phyloP scores from a whole-genome alignment of 2,797 vertebrate genomes.

The Dallia pectoralis region DNA sequence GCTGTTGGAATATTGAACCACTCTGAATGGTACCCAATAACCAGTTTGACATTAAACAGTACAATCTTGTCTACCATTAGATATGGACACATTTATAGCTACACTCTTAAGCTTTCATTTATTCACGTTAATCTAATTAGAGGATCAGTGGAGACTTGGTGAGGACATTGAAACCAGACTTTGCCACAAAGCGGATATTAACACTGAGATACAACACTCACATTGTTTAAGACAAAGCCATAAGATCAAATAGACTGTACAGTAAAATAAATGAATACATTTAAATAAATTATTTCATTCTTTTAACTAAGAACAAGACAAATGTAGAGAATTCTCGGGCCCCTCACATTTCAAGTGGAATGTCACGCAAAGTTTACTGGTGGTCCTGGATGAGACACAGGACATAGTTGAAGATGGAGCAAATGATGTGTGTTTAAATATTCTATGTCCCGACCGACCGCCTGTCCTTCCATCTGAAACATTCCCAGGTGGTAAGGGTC shows the following conservation, averaged over 20 bases:
- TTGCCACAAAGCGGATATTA: neutral
- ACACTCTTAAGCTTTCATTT: neutral
- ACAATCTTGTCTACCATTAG: too few species aligned
- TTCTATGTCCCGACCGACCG: neutral
- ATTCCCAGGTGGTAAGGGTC: neutral
- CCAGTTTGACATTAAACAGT: neutral
- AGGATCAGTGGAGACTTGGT: neutral
- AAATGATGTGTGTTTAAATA: slow-evolving; percentile 10
- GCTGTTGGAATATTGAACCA: too few species aligned
- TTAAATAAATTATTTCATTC: neutral
- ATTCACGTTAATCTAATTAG: neutral
- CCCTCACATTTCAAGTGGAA: slow-evolving; percentile 3
- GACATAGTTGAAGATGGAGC: slow-evolving; percentile 14
- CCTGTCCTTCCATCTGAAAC: neutral
- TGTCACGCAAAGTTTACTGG: slow-evolving; percentile 4
- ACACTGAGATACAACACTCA: neutral
- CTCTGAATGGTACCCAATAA: too few species aligned
- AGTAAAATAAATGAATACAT: neutral
- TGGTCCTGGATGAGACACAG: slow-evolving; percentile 4
- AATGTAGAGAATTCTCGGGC: slow-evolving; percentile 3
- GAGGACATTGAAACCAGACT: neutral
- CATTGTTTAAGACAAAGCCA: neutral
- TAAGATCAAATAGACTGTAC: neutral
- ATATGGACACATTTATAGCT: neutral
- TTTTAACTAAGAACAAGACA: slow-evolving; percentile 8